phyloP scores from a whole-genome alignment of 1,140 invertebrate species.

The Proctacanthus coquilletti region DNA sequence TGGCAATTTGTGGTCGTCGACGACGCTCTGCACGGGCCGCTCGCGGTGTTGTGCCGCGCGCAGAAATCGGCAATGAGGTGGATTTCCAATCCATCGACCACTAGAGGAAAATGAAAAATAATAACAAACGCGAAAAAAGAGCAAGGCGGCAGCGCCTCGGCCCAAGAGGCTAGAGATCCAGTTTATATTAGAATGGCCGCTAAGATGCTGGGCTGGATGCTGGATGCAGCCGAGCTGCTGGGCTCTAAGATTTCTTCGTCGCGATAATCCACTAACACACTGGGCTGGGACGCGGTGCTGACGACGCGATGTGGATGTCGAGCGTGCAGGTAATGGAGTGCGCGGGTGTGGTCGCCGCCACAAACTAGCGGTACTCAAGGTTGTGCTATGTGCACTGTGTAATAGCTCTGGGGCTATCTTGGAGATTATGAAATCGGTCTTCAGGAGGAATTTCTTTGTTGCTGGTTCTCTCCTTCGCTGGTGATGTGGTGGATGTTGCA shows the following conservation, averaged over 20 bases:
- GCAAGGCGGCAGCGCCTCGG: too few relatives aligned
- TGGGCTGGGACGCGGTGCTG: too few relatives aligned
- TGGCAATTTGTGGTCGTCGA: not conserved
- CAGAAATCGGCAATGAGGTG: too few relatives aligned
- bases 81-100: too few relatives aligned
- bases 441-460: not conserved
- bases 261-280: not conserved
- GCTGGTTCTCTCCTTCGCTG: too few relatives aligned
- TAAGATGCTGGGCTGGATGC: too few relatives aligned
- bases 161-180: too few relatives aligned
- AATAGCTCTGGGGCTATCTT: not conserved
- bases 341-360: conserved; percentile 1
- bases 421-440: not conserved
- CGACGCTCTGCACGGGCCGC: not conserved
- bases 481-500: not conserved
- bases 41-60: too few relatives aligned
- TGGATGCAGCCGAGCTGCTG: too few relatives aligned
- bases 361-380: conserved; percentile 1
- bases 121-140: too few relatives aligned
- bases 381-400: not conserved
- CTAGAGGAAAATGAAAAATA: too few relatives aligned
- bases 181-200: too few relatives aligned
- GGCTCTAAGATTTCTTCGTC: conserved; percentile 1
- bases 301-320: not conserved
- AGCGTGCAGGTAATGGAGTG: not conserved